Evolutionary conservation across 2,888 invertebrate genomes (phyloP), one percentile per base, ranked within the genome.

Genomic region (Colostygia pectinataria): DNA sequence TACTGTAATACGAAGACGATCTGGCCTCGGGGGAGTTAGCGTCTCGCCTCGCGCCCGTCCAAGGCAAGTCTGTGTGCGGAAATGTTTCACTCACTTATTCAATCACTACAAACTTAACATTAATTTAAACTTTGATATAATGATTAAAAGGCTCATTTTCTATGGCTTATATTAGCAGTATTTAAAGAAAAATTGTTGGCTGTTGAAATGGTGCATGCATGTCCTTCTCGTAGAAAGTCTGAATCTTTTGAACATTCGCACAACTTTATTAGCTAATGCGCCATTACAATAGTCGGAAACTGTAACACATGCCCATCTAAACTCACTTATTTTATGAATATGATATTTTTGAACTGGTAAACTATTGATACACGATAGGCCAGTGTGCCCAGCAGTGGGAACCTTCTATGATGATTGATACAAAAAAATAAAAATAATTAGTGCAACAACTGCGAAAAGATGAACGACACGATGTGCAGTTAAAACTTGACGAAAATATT

Each of bases 51-150:
- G 81, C 85, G 77, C 85, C 86, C 66, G 83, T 80, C 86, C 86
- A 86, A 64, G 83, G 79, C 80, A 86, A 72, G 85, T 86, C 86
- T 86, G 86, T 81, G 84, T 81, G 71, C 78, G 80, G 73, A 83
- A 84, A 84, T 73, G 66, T 61, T 57, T 70, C 70, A 68, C 63
- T 65, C 71, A 57, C 64, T 55, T 65, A 61, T 57, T 59, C 51
- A 55, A 42, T 46, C 50, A 33, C 33, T 46, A 57, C 40, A 55
- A 48, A 49, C 47, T 52, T 34, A 2, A 24, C 8, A 39, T 20
- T 20, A 20, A 20, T 20, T 20, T 4, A 20, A 20, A n/a, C n/a
- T n/a, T n/a, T n/a, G n/a, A n/a, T n/a, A n/a, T n/a, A n/a, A n/a
- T n/a, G n/a, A n/a, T n/a, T n/a, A n/a, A n/a, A n/a, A n/a, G n/a